Percentiles rank a stretch among this genome's conserved stretches.
Conservation (phyloP, 2,888 invertebrate genomes). For the Zygogramma bicolorata region DNA sequence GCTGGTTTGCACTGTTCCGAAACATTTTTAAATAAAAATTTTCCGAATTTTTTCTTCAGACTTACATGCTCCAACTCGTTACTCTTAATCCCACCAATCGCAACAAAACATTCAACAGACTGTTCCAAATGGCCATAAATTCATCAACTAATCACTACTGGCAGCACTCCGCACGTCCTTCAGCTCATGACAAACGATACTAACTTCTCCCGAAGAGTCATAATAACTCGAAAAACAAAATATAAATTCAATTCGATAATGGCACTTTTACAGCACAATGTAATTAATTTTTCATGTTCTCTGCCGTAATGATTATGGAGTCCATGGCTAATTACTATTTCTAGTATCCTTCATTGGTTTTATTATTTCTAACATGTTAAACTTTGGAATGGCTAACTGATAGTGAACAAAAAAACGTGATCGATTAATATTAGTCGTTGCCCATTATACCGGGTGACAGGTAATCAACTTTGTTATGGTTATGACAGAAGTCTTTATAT, state of each 20-base stretch:
- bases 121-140: conserved; percentile 8
- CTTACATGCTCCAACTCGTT: conserved; percentile 21
- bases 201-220: conserved; percentile 2
- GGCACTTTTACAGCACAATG: conserved; percentile 45
- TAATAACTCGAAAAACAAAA: conserved; percentile 28
- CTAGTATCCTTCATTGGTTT: conserved; percentile 17
- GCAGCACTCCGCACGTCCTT: background rate
- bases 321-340: conserved; percentile 41
- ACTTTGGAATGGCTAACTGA: conserved; percentile 38
- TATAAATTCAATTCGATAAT: conserved; percentile 32
- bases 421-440: conserved; percentile 11
- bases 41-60: background rate
- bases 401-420: conserved; percentile 22
- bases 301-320: conserved; percentile 38
- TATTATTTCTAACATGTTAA: conserved; percentile 30
- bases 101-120: conserved; percentile 18
- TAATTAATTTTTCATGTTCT: conserved; percentile 49
- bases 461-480: background rate
- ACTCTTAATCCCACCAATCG: conserved; percentile 16
- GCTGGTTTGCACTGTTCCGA: too few species aligned
- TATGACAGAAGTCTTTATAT: background rate
- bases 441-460: background rate
- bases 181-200: conserved; percentile 7
- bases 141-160: conserved; percentile 1
- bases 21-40: background rate